Conservation (phyloP, 2,797 vertebrate genomes). For the Etheostoma nigrum region DNA sequence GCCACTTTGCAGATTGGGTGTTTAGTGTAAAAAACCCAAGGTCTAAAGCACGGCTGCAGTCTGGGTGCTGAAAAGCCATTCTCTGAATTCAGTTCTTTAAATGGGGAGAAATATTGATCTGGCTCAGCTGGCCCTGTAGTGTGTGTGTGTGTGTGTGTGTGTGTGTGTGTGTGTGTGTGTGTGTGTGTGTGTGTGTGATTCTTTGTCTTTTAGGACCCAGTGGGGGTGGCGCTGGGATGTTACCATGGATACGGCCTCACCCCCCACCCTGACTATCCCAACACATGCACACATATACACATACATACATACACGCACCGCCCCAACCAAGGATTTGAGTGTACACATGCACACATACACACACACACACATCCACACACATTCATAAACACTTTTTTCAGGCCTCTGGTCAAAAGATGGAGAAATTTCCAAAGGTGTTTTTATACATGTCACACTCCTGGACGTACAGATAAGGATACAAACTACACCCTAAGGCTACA, state of each 20-base stretch:
- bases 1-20: constrained; percentile 78
- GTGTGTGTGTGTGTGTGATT: constrained; percentile 44
- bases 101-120: constrained; percentile 99
- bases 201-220: constrained; percentile 83
- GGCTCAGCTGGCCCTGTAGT: constrained; percentile 94
- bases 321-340: constrained; percentile 36
- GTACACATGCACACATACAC: constrained; percentile 20
- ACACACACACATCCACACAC: constrained; percentile 25
- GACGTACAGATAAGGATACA: constrained; percentile 63
- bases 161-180: background rate
- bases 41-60: constrained; percentile 85
- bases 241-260: constrained; percentile 82
- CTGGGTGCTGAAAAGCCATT: constrained; percentile 94
- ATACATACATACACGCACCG: constrained; percentile 32
- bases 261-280: constrained; percentile 41
- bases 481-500: constrained; percentile 50
- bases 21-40: constrained; percentile 77
- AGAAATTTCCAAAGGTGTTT: constrained; percentile 62
- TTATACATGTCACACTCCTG: constrained; percentile 60
- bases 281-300: constrained; percentile 26
- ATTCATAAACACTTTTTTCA: constrained; percentile 34
- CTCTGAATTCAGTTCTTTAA: constrained; percentile 99
- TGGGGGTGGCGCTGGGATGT: constrained; percentile 78
- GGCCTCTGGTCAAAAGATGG: constrained; percentile 58
- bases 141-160: constrained; percentile 49